A percentile compares a stretch with the other conserved stretches of the same genome.
Evolutionary conservation across 2,113 vertebrate genomes (phyloP).

Genomic region (Ornithorhynchus anatinus): DNA sequence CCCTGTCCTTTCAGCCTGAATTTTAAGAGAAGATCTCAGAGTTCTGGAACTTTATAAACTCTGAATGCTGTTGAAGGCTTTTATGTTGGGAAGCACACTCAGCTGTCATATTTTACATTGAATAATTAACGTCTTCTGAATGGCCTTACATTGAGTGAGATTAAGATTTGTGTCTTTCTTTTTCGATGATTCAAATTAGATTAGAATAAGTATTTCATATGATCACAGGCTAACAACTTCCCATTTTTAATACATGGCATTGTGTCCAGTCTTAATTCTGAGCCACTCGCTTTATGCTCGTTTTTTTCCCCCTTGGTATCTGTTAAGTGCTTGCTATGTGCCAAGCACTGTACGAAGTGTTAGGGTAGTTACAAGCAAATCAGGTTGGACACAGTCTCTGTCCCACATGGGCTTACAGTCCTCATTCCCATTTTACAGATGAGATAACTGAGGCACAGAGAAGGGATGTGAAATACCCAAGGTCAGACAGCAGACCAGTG

Average conservation of each 20-base stretch:
- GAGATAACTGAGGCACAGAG: too few species aligned
- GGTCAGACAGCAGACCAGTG: too few species aligned
- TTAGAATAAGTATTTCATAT: slow-evolving; percentile 12
- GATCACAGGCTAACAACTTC: neutral
- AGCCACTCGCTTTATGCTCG: neutral
- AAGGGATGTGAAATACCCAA: too few species aligned
- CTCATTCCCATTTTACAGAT: too few species aligned
- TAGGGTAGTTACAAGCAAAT: too few species aligned
- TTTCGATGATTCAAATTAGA: neutral
- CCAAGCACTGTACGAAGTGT: too few species aligned
- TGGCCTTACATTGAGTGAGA: slow-evolving; percentile 18
- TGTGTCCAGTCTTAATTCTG: slow-evolving; percentile 3
- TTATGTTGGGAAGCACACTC: neutral
- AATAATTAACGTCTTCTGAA: slow-evolving; percentile 12
- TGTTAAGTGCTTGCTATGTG: too few species aligned
- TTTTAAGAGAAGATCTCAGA: slow-evolving; percentile 18
- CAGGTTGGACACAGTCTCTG: too few species aligned
- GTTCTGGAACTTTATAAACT: neutral
- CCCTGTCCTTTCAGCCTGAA: neutral
- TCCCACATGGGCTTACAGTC: too few species aligned
- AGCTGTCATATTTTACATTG: neutral
- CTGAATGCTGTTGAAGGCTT: slow-evolving; percentile 8
- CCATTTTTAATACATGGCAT: slow-evolving; percentile 2
- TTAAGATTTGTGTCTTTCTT: neutral
- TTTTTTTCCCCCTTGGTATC: neutral